phyloP scores from a whole-genome alignment of 1,140 invertebrate genomes.

The Calliphora vicina region DNA sequence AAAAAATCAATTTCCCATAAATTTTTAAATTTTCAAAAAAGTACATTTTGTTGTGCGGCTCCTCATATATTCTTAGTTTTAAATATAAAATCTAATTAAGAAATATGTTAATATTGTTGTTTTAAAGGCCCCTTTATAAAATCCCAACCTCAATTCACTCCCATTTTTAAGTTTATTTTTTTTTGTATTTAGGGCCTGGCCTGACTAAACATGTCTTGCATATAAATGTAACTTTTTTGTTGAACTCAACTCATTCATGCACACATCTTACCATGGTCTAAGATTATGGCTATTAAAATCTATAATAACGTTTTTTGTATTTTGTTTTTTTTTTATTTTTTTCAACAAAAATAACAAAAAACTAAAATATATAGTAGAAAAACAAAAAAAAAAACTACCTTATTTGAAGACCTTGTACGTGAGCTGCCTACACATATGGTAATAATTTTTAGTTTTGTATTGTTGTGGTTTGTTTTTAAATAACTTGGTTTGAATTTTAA shows the following conservation, averaged over 20 bases:
- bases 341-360: slow-evolving; percentile 5
- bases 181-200: slow-evolving; percentile 22
- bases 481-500: no score
- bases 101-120: no score
- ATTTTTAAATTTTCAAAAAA: no score
- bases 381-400: slow-evolving; percentile 3
- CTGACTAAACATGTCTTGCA: slow-evolving; percentile 2
- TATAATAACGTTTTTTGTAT: slow-evolving; percentile 35
- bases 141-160: not conserved
- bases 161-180: not conserved
- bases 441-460: not conserved
- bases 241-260: not conserved
- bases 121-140: not conserved
- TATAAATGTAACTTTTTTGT: not conserved
- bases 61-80: no score
- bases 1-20: no score
- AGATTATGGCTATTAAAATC: slow-evolving; percentile 33
- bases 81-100: no score
- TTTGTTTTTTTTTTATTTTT: no score
- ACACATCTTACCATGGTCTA: slow-evolving; percentile 16
- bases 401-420: slow-evolving; percentile 30
- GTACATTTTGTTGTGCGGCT: no score
- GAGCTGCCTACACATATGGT: slow-evolving; percentile 12
- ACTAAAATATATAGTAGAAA: not conserved
- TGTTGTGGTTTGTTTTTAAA: not conserved